Evolutionary conservation across 2,888 invertebrate genomes (phyloP), one percentile per base, ranked within the genome.

Genomic region (Eucera pruinosa): DNA sequence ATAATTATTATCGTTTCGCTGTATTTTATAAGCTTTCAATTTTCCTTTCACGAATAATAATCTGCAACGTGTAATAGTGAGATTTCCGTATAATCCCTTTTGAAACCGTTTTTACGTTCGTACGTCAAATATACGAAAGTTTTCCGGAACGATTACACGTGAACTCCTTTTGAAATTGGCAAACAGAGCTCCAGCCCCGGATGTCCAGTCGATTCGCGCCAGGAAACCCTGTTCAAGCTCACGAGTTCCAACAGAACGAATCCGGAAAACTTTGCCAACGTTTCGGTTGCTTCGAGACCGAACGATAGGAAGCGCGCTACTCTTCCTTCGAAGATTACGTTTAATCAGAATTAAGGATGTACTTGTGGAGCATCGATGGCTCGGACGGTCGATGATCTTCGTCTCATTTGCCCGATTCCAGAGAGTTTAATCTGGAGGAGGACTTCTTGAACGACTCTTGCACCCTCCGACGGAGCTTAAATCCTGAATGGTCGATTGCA

Each of bases 271-370:
- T 84, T 84, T 78, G 61, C 68, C 20, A n/a, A 9, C 41, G 15
- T 15, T 27, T 43, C 23, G 62, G 36, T 47, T 48, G 23, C 36
- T 23, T 18, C 41, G 27, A 25, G 18, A 30, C 36, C 39, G n/a
- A 39, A 48, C 47, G 67, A 66, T 66, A 52, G 75, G 41, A 68
- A 55, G 20, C 66, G 41, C 48, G 54, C 43, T 41, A 39, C 70
- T 52, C 47, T 55, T 57, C 48, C 27, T 43, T 23, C 69, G 52
- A 75, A 82, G 79, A 81, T 82, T 79, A 67, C 83, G 76, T 85
- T 82, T 81, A 83, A 83, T 85, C 83, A 76, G 81, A 85, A 85
- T 85, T 83, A 85, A 85, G 69, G 73, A 67, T 73, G 71, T 67
- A 73, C 72, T 80, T 67, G 78, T 13, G 68, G 70, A 25, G 54